Conservation (phyloP, 1,140 invertebrate genomes). For the Dolichoris vasculosae region DNA sequence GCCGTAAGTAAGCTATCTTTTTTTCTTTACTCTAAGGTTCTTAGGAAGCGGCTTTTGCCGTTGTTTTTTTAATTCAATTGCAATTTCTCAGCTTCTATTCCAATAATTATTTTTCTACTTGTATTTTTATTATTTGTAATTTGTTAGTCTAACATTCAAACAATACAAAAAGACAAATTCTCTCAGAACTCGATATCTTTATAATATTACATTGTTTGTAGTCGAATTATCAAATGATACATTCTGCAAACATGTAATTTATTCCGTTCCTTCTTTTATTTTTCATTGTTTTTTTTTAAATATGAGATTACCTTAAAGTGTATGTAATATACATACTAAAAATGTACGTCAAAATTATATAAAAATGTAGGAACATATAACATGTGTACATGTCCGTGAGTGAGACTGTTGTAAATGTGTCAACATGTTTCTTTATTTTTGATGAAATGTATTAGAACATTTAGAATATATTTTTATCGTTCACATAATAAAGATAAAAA, state of each 20-base stretch:
- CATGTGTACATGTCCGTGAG: background rate
- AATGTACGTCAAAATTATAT: background rate
- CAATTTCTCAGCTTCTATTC: background rate
- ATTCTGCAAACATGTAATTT: background rate
- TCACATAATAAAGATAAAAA: background rate
- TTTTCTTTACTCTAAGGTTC: background rate
- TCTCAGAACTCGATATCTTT: background rate
- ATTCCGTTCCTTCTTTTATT: background rate
- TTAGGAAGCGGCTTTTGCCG: background rate
- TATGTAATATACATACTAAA: background rate
- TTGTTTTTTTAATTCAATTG: slow-evolving; percentile 45
- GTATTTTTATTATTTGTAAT: background rate
- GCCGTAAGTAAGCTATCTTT: background rate
- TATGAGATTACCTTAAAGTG: background rate
- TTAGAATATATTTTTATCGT: background rate
- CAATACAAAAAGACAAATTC: background rate
- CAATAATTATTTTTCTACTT: slow-evolving; percentile 3
- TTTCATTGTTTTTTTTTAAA: background rate
- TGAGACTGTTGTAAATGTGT: background rate
- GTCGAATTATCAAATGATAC: background rate
- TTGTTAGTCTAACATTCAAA: background rate
- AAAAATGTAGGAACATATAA: background rate
- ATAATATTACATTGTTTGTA: background rate
- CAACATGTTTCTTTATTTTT: background rate
- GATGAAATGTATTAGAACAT: slow-evolving; percentile 11